Evolutionary conservation across 1,140 invertebrate genomes (phyloP).

Genomic region (Drosophila carrolli): DNA sequence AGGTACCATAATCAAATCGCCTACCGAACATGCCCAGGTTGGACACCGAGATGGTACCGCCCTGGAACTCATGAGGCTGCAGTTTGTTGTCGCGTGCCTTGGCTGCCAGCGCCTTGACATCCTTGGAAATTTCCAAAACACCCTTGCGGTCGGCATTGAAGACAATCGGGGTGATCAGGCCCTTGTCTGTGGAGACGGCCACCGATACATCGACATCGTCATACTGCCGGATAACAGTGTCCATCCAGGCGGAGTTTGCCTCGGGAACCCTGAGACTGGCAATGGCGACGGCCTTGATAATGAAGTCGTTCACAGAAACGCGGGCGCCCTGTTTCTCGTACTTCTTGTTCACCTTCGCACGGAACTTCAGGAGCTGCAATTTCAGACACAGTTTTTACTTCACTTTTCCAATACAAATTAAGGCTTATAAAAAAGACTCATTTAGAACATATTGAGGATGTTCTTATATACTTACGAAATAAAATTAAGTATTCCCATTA

Average conservation of each 20-base stretch:
- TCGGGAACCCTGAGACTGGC: conserved; percentile 97
- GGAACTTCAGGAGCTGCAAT: conserved; percentile 87
- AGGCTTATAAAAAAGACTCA: not conserved
- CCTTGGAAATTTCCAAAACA: conserved; percentile 93
- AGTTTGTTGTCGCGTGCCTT: conserved; percentile 98
- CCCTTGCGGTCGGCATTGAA: conserved; percentile 97
- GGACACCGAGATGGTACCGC: conserved; percentile 94
- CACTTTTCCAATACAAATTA: too few relatives aligned
- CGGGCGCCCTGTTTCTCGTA: conserved; percentile 93
- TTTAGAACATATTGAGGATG: too few relatives aligned
- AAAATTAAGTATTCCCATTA: too few relatives aligned
- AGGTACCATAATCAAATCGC: conserved; percentile 11
- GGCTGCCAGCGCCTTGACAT: conserved; percentile 93
- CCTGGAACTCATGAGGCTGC: conserved; percentile 98
- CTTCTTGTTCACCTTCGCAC: conserved; percentile 90
- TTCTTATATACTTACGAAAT: too few relatives aligned
- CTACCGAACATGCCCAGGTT: conserved; percentile 99
- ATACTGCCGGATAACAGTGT: conserved; percentile 96
- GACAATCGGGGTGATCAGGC: conserved; percentile 99
- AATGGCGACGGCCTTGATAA: conserved; percentile 97
- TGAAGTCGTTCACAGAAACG: conserved; percentile 98
- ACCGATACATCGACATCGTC: conserved; percentile 97
- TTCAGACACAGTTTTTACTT: too few relatives aligned
- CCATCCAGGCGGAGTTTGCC: conserved; percentile 98
- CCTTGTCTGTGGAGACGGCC: conserved; percentile 97